Evolutionary conservation across 2,113 vertebrate genomes (phyloP), one percentile per base, ranked within the genome.

Genomic region (Seriola dumerili): DNA sequence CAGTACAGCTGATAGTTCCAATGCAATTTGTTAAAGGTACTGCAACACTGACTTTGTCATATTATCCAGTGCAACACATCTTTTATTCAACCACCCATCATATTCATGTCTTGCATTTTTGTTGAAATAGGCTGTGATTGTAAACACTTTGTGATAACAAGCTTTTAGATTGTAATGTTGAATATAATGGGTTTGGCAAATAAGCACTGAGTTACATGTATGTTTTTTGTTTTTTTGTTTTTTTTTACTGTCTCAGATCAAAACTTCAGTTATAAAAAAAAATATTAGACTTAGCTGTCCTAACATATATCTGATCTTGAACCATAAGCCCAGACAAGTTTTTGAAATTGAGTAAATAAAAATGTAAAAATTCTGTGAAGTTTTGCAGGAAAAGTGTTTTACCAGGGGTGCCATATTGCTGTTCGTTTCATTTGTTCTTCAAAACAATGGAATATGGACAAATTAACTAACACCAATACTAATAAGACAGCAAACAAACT

Each of bases 31-130:
- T 74, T 38, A 57, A 76, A 19, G 11, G 19, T 55, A 36, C 25
- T 34, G 7, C 44, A 65, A 50, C 40, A 57, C n/a, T 21, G 62
- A 42, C n/a, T 9, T 61, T 52, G 21, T 71, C 16, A 2, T 58
- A 25, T 25, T 29, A 58, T 71, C 38, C 36, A 32, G 8, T 68
- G 66, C 36, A 67, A 9, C 16, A 5, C 5, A 1, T 40, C 12
- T 70, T 54, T 62, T 40, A 36, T 62, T 81, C 29, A 40, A 13
- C 52, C 21, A 25, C 5, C n/a, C 65, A 40, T 67, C 59, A 64
- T 84, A 69, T 79, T 52, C 42, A 48, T 84, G 72, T 84, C 50
- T 52, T 78, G 78, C 78, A 29, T 81, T 62, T 70, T 61, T 68
- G 79, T 81, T 64, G 17, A 66, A 71, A 21, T 58, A 36, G 29